Evolutionary conservation across 2,888 invertebrate genomes (phyloP).

Genomic region (Heliconius cydno): DNA sequence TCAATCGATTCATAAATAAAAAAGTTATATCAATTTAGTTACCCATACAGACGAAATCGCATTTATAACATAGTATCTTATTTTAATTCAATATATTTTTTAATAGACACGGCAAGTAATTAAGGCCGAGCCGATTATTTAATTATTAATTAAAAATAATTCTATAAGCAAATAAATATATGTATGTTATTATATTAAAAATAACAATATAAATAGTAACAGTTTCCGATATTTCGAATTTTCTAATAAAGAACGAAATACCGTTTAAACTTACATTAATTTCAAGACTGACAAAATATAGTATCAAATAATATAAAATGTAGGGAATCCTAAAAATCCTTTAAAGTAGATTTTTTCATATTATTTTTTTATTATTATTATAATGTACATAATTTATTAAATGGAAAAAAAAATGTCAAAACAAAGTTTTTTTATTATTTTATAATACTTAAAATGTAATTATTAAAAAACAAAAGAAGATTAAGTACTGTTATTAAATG

Average conservation of each 20-base stretch:
- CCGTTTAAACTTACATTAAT: not conserved
- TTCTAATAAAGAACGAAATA: not conserved
- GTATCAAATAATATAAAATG: not conserved
- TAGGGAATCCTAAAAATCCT: not conserved
- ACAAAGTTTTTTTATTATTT: not conserved
- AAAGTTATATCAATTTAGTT: too few species aligned
- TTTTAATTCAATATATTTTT: too few species aligned
- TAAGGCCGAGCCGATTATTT: too few species aligned
- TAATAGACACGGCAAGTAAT: too few species aligned
- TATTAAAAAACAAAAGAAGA: not conserved
- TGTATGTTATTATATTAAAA: too few species aligned
- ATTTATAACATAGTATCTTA: too few species aligned
- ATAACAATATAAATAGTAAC: too few species aligned
- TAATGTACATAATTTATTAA: not conserved
- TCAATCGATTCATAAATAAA: too few species aligned
- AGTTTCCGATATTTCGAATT: too few species aligned
- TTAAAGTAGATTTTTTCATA: not conserved
- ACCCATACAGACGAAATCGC: too few species aligned
- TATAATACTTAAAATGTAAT: not conserved
- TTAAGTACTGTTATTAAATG: slow-evolving; percentile 5
- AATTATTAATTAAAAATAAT: too few species aligned
- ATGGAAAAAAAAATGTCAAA: not conserved
- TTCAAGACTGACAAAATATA: not conserved
- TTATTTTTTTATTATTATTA: not conserved
- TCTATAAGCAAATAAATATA: too few species aligned